These are phyloP conservation scores for Diceros bicornis DNA, from an alignment of 2,797 vertebrate species.

Conservation along the genomic window DNA sequence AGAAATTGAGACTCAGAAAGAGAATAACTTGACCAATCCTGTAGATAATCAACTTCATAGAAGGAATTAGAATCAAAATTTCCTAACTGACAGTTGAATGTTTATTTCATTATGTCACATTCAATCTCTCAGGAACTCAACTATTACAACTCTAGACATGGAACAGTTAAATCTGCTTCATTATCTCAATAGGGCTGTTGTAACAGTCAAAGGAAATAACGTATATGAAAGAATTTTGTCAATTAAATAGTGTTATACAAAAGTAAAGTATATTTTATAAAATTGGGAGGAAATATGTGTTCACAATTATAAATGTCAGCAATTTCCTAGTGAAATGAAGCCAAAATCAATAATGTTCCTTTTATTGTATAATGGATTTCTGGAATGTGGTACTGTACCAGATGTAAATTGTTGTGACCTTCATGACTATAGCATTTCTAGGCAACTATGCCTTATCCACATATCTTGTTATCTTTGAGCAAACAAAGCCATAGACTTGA, in stretches of 20 bases:
- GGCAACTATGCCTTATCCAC: not conserved
- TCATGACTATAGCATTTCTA: not conserved
- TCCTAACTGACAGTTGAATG: not conserved
- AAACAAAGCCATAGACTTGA: not conserved
- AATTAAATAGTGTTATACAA: not conserved
- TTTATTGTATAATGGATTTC: not conserved
- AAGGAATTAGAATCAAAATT: not conserved
- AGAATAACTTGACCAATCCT: not conserved
- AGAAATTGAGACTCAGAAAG: not conserved
- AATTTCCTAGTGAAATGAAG: not conserved
- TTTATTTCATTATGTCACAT: not conserved
- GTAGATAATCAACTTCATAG: not conserved
- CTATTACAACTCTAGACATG: not conserved
- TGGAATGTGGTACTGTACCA: not conserved
- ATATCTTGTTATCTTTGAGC: not conserved
- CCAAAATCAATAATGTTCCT: not conserved
- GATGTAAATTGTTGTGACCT: not conserved
- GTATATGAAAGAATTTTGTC: not conserved
- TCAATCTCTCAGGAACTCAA: not conserved
- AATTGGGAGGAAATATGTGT: not conserved
- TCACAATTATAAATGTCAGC: not conserved
- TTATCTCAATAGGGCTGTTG: not conserved
- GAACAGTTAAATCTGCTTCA: not conserved
- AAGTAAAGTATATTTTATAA: not conserved
- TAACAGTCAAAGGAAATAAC: not conserved